Percentiles rank a stretch among this genome's conserved stretches.
Evolutionary conservation across 2,113 vertebrate species (phyloP).

Genomic region (Daubentonia madagascariensis): DNA sequence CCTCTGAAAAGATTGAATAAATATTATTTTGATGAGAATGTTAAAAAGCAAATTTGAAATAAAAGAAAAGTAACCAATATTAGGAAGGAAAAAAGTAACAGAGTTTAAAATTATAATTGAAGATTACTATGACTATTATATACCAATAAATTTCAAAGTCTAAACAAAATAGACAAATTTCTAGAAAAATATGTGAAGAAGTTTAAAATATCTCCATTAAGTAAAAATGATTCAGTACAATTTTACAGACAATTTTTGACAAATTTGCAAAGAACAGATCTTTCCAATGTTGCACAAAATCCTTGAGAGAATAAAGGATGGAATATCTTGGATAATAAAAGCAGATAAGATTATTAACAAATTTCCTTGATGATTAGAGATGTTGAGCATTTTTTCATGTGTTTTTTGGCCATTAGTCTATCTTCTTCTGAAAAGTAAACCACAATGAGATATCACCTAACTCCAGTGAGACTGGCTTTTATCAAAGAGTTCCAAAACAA

Average conservation of each 20-base stretch:
- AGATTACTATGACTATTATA: not conserved
- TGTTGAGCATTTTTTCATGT: no score
- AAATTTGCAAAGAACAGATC: not conserved
- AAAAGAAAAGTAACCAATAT: not conserved
- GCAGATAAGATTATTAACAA: not conserved
- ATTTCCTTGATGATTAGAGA: no score
- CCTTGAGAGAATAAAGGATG: not conserved
- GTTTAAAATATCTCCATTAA: not conserved
- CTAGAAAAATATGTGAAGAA: not conserved
- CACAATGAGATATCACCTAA: no score
- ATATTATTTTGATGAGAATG: not conserved
- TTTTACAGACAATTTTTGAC: not conserved
- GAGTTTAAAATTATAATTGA: not conserved
- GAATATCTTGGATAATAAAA: not conserved
- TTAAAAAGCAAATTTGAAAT: not conserved
- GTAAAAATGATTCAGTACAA: not conserved
- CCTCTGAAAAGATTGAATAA: not conserved
- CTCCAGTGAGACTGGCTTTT: no score
- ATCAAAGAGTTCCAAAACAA: no score
- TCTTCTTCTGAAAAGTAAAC: no score
- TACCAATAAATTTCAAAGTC: not conserved
- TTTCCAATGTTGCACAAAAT: not conserved
- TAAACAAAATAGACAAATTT: not conserved
- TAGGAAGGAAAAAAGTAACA: not conserved
- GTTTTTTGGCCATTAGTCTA: no score